Conservation (phyloP, 2,113 vertebrate genomes). For the Thunnus maccoyii region DNA sequence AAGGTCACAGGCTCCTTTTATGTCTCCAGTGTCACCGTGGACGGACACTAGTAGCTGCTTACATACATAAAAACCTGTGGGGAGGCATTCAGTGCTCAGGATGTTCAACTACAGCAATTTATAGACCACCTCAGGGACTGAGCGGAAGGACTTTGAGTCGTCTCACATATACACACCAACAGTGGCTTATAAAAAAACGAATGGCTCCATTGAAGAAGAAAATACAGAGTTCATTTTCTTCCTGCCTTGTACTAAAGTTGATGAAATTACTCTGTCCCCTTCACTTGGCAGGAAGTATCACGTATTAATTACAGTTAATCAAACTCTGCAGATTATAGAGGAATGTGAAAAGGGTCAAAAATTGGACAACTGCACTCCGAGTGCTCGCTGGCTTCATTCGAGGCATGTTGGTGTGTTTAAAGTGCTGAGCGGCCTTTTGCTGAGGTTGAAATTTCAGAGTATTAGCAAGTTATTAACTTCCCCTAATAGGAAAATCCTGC, state of each 20-base stretch:
- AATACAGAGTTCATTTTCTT: conserved; percentile 49
- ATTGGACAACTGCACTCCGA: conserved; percentile 26
- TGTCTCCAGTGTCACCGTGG: conserved; percentile 31
- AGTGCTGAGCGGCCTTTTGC: conserved; percentile 67
- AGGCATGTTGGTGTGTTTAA: conserved; percentile 59
- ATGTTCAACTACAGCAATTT: conserved; percentile 51
- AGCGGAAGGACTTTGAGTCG: conserved; percentile 19
- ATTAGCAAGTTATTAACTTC: conserved; percentile 81
- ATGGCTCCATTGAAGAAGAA: conserved; percentile 32
- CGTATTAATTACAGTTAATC: conserved; percentile 77
- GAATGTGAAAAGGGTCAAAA: conserved; percentile 51
- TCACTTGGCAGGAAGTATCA: conserved; percentile 64
- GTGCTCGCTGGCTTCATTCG: conserved; percentile 42
- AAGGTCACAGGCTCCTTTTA: conserved; percentile 67
- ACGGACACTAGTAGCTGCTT: conserved; percentile 16
- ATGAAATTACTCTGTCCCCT: conserved; percentile 68
- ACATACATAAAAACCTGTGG: conserved; percentile 23
- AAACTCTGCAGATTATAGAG: conserved; percentile 69
- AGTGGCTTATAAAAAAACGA: conserved; percentile 19
- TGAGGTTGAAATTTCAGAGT: conserved; percentile 73
- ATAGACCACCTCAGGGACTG: conserved; percentile 12
- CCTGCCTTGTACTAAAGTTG: conserved; percentile 31
- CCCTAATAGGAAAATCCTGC: conserved; percentile 74
- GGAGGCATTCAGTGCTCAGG: conserved; percentile 5
- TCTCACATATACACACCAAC: not conserved